Base-by-base conservation (phyloP, 2,797 vertebrate genomes). In the Enteromius treurensis region DNA sequence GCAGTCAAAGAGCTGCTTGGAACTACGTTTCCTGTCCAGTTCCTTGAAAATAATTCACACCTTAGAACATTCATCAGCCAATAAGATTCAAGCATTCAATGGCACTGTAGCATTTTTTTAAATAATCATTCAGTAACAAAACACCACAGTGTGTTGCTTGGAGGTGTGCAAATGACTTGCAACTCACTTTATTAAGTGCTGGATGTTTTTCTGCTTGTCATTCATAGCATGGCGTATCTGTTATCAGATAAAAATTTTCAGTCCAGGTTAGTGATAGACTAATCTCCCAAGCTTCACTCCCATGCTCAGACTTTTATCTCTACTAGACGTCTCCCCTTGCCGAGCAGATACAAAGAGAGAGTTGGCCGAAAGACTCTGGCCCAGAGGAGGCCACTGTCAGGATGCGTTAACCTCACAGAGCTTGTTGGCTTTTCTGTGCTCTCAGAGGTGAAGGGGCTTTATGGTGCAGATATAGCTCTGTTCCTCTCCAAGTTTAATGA, bases 281-380 rank as follows among this genome's bases (percentile, higher is more conserved):
- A 68, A 84, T 85, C 82, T 85, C 42, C 53, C 65, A 75, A 79
- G 82, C 62, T 65, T 5, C 21, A 79, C 80, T 76, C 62, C 47
- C 68, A 76, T 82, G 69, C 69, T 74, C 71, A 53, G 67, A 82
- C 84, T 87, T 89, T 85, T 86, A 92, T 92, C 89, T 90, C 84
- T 13, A 82, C 80, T 77, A 85, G 89, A 90, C 78, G 47, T 80
- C 70, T 51, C 49, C 87, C 83, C 64, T 86, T 87, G 85, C 91
- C 85, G 83, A 58, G 79, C 78, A 62, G 67, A 88, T 86, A 84
- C 76, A 80, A 80, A 88, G 67, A 67, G 62, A 84, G 76, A 71
- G 87, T 78, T 84, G 55, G 84, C 49, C 53, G 65, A 81, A 88
- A 83, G 45, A 47, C 58, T 71, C 34, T 37, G 21, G 58, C 85